These are phyloP conservation scores for Euwallacea fornicatus DNA, from an alignment of 1,140 invertebrate species.

Conservation along the genomic window DNA sequence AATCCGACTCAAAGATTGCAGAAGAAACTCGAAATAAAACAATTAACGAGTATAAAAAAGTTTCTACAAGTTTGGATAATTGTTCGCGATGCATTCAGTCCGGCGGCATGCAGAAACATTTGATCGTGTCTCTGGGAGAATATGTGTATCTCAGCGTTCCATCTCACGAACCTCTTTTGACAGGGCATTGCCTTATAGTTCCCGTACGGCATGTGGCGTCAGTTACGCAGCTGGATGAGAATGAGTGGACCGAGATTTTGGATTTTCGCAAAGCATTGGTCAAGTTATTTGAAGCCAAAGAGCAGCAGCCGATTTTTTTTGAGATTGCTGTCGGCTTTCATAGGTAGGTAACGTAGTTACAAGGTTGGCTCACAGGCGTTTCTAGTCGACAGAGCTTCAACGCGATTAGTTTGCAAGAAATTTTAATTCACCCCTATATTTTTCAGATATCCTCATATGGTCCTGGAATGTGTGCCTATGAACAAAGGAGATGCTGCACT, in stretches of 20 bases:
- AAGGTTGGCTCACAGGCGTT: neutral
- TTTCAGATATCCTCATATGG: conserved; percentile 75
- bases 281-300: conserved; percentile 72
- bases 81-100: conserved; percentile 85
- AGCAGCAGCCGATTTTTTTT: conserved; percentile 87
- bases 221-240: conserved; percentile 85
- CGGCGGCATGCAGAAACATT: conserved; percentile 77
- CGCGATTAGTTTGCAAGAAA: no score
- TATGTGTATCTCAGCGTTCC: conserved; percentile 85
- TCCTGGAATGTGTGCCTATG: conserved; percentile 86
- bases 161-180: conserved; percentile 73
- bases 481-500: conserved; percentile 77
- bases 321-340: conserved; percentile 71
- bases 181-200: conserved; percentile 85
- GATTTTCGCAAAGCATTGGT: conserved; percentile 74
- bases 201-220: conserved; percentile 80
- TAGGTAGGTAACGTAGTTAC: conserved; percentile 10
- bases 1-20: conserved; percentile 64
- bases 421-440: neutral
- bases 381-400: no score
- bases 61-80: conserved; percentile 71
- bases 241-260: conserved; percentile 88
- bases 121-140: conserved; percentile 80
- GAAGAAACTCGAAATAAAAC: conserved; percentile 67
- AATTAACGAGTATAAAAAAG: conserved; percentile 71